Evolutionary conservation across 1,140 invertebrate genomes (phyloP), one percentile per base, ranked within the genome.

Genomic region (Magallana gigas): DNA sequence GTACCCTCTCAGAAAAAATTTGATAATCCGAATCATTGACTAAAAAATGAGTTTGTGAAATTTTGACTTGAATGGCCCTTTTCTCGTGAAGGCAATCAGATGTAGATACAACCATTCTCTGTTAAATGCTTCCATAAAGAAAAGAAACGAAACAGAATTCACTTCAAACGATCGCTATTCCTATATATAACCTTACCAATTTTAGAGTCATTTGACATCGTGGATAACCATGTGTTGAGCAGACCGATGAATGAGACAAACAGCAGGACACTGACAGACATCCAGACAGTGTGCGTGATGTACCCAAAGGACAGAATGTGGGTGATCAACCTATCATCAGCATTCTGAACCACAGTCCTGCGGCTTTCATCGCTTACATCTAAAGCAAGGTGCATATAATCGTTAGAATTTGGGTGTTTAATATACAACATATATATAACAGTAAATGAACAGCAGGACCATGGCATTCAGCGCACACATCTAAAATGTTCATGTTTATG

Each of bases 241-340:
- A 86, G 71, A 8, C 85, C 85, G 9, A 86, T 80, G 48, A 86
- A 86, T 5, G 85, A 57, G 3, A 86, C 85, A 23, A 86, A 86
- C 14, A 76, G 48, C 2, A 86, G 57, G 6, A 76, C 71, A 58
- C 58, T 86, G 56, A 80, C 58, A 18, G 62, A 59, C 64, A 86
- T 80, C 85, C 85, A 86, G 5, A 76, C 56, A 12, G 57, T 29
- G 29, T 86, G 85, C 0, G 58, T 3, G 9, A 86, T 2, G 57
- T 86, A 86, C 5, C 48, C 71, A 57, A 81, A 8, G 11, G 85
- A 86, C 14, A 57, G 11, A 16, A 86, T 80, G 56, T 71, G 71
- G 12, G 85, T 29, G 12, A 18, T 83, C 12, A 83, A 7, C n/a
- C 16, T 83, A 23, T n/a, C 57, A 8, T 76, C 68, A 48, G 36